phyloP scores from a whole-genome alignment of 64 coral and sea anemone species.

The Pocillopora verrucosa region DNA sequence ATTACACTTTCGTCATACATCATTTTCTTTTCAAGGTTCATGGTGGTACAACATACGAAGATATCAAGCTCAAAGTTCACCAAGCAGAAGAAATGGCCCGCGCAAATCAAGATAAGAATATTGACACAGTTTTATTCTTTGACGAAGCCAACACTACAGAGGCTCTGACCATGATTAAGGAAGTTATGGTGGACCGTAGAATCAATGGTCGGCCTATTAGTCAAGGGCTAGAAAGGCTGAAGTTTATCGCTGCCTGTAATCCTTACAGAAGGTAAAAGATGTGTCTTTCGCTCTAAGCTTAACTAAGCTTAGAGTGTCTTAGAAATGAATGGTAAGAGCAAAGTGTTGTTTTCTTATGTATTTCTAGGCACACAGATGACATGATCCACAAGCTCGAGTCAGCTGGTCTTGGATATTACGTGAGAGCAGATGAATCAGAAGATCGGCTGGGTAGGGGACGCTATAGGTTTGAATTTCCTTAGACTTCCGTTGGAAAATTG shows the following conservation, averaged over 20 bases:
- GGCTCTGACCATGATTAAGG: constrained; percentile 57
- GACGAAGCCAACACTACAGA: constrained; percentile 74
- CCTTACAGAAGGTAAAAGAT: constrained; percentile 53
- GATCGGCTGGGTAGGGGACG: constrained; percentile 68
- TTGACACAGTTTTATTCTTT: constrained; percentile 74
- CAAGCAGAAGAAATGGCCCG: constrained; percentile 58
- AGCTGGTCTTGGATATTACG: constrained; percentile 89
- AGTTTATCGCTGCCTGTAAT: constrained; percentile 70
- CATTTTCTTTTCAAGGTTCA: constrained; percentile 52
- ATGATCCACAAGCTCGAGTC: constrained; percentile 92
- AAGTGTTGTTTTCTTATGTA: too few species aligned
- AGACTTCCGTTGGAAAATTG: too few species aligned
- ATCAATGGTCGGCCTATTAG: constrained; percentile 59
- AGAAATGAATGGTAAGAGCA: too few species aligned
- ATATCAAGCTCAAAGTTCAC: constrained; percentile 54
- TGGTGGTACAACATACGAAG: constrained; percentile 60
- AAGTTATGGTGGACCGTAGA: constrained; percentile 69
- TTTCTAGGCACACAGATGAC: constrained; percentile 79
- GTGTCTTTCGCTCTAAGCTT: neutral
- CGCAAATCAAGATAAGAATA: constrained; percentile 24
- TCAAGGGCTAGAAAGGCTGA: constrained; percentile 23
- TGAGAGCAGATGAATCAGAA: constrained; percentile 69
- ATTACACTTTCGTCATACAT: too few species aligned
- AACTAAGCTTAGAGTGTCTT: neutral
- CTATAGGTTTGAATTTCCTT: too few species aligned